Percentiles rank a stretch among this genome's conserved stretches.
These are phyloP conservation scores for Chloropsis hardwickii DNA, from an alignment of 2,113 vertebrate genomes.

Conservation along the genomic window DNA sequence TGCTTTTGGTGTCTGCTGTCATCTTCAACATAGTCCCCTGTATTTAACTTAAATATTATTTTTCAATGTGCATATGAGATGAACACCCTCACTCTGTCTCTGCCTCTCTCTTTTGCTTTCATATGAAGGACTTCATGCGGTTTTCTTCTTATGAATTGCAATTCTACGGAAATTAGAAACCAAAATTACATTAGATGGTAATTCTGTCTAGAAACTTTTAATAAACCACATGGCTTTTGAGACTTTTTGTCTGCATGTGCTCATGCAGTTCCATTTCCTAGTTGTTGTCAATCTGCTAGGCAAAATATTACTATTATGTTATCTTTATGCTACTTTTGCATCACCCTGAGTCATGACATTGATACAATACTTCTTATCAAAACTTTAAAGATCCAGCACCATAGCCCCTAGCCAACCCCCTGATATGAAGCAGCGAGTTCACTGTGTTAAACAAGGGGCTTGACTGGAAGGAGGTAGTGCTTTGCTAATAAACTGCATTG, in stretches of 20 bases:
- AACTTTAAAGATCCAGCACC: slow-evolving; percentile 19
- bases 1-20: neutral
- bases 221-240: slow-evolving; percentile 21
- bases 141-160: neutral
- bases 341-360: neutral
- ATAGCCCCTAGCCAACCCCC: slow-evolving; percentile 13
- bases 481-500: slow-evolving; percentile 63
- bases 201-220: slow-evolving; percentile 41
- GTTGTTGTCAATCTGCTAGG: neutral
- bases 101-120: neutral
- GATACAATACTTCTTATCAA: neutral
- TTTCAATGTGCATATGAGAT: neutral
- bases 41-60: neutral
- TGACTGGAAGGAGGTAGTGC: slow-evolving; percentile 35
- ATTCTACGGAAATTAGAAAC: slow-evolving; percentile 11
- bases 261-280: neutral
- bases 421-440: slow-evolving; percentile 14
- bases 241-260: neutral
- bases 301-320: neutral
- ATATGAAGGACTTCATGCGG: neutral
- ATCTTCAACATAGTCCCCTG: neutral
- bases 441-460: slow-evolving; percentile 9
- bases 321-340: neutral
- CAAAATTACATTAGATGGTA: slow-evolving; percentile 51
- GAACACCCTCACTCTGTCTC: neutral